Evolutionary conservation across 2,888 invertebrate species (phyloP), one percentile per base, ranked within the genome.

Genomic region (Gerosis bhagava): DNA sequence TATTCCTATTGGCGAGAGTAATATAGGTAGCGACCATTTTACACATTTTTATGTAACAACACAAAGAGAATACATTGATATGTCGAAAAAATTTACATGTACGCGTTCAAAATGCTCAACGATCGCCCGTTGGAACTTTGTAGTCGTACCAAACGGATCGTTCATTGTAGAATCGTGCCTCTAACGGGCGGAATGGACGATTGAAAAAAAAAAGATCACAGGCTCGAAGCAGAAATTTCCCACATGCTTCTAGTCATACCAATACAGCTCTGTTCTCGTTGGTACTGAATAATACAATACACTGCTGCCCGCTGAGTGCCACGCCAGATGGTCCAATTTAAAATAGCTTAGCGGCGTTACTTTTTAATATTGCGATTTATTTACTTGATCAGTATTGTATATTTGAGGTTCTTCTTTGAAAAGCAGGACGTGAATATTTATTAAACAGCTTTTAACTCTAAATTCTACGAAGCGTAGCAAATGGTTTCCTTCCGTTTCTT

Each of bases 11-110:
- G n/a, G n/a, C n/a, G n/a, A n/a, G n/a, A n/a, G n/a, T n/a, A n/a
- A n/a, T n/a, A n/a, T n/a, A n/a, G n/a, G n/a, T n/a, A n/a, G n/a
- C n/a, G n/a, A n/a, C n/a, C 12, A 42, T 45, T 44, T 44, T 29
- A 37, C 45, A 24, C 45, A 45, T 45, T 45, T 45, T 39, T 37
- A 45, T 39, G 24, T 45, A 45, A 39, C 31, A 15, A 24, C 31
- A 45, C 45, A 45, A 45, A 45, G 45, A 45, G 37, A 29, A 31
- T 12, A 37, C 45, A 45, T 45, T 45, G 45, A 45, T 45, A 45
- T 45, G 45, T 37, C 37, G 25, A 39, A 45, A 45, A 45, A 31
- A 37, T 45, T n/a, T n/a, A n/a, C n/a, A n/a, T n/a, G n/a, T n/a
- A n/a, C 29, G 29, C 45, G 45, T 37, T 22, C 37, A 31, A 45